These are phyloP conservation scores for Rhinatrema bivittatum DNA, from an alignment of 2,797 vertebrate genomes.

Conservation along the genomic window DNA sequence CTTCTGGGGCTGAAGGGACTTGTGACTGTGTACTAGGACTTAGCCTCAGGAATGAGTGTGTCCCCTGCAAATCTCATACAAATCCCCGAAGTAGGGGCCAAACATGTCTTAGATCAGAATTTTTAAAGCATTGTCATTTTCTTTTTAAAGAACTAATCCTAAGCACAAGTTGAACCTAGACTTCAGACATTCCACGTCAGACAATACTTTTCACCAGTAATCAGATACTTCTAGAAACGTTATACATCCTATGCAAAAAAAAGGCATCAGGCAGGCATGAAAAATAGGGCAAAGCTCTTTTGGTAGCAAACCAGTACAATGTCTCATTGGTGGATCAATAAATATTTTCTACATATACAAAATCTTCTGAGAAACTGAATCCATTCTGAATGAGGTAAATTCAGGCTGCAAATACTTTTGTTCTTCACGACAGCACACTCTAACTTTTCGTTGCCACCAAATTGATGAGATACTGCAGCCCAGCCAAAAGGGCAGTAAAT, in stretches of 20 bases:
- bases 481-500: not conserved
- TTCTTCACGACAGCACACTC: not conserved
- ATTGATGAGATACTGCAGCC: not conserved
- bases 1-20: no score
- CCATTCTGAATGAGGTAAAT: not conserved
- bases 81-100: no score
- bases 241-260: not conserved
- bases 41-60: no score
- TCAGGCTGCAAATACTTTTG: not conserved
- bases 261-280: not conserved
- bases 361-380: not conserved
- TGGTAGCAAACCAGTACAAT: not conserved
- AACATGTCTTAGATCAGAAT: not conserved
- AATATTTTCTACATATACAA: not conserved
- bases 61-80: no score
- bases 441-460: not conserved
- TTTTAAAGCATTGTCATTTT: not conserved
- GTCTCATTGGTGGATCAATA: not conserved
- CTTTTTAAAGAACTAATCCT: no score
- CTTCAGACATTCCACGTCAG: no score
- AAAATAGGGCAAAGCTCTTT: not conserved
- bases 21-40: no score
- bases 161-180: no score
- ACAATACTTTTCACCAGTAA: no score
- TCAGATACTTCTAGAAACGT: no score